A percentile compares a stretch with the other conserved stretches of the same genome.
Evolutionary conservation across 2,113 vertebrate species (phyloP).

Genomic region (Cairina moschata): DNA sequence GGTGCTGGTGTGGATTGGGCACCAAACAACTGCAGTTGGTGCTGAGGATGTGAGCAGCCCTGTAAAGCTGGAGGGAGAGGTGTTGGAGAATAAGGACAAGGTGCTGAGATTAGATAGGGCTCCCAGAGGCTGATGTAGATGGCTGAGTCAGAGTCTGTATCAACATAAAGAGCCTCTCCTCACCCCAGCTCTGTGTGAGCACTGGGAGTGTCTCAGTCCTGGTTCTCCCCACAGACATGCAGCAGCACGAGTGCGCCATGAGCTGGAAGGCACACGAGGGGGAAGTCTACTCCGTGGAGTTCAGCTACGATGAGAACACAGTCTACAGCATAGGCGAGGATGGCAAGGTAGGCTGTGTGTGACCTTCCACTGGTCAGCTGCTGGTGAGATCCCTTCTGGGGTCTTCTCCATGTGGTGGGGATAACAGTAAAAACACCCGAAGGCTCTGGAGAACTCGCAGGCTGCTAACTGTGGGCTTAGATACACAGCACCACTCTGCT

Average conservation of each 20-base stretch:
- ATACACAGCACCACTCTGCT: not conserved
- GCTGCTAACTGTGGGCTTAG: not conserved
- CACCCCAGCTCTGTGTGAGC: not conserved
- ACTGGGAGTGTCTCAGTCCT: not conserved
- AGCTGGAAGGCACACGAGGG: conserved; percentile 95
- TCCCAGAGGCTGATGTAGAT: not conserved
- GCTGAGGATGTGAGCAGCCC: not conserved
- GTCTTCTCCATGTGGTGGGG: not conserved
- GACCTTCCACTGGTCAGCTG: not conserved
- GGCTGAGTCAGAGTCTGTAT: not conserved
- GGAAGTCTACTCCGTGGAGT: conserved; percentile 96
- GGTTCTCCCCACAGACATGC: conserved; percentile 86
- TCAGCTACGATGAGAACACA: conserved; percentile 96
- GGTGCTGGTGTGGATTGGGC: not conserved
- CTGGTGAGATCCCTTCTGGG: not conserved
- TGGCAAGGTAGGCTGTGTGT: conserved; percentile 84
- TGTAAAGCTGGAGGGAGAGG: not conserved
- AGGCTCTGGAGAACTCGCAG: not conserved
- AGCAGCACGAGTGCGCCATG: conserved; percentile 94
- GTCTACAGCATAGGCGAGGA: conserved; percentile 97
- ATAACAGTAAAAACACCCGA: not conserved
- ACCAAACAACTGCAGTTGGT: not conserved
- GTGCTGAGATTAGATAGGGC: not conserved
- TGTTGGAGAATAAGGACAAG: not conserved
- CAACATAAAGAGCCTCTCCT: not conserved